Base-by-base conservation (phyloP, 2,797 vertebrate genomes). In the Atherinosoma microstoma region DNA sequence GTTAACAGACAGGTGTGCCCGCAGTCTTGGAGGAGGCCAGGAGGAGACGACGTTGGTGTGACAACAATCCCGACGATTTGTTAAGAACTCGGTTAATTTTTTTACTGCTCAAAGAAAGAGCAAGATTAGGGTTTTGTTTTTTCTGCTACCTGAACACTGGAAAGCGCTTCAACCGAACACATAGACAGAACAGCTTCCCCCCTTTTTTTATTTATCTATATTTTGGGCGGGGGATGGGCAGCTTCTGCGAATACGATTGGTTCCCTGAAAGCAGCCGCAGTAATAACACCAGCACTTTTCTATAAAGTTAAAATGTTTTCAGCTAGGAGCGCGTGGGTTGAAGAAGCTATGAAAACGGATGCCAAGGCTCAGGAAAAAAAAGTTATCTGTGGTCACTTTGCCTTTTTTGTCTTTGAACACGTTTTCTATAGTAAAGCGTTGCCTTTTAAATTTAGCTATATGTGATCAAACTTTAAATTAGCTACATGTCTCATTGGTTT, bases 11-110 rank as follows among this genome's bases (percentile, higher is more conserved):
- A 58, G 64, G 56, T 76, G 74, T 67, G 51, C 64, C 49, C 53
- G 60, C 65, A 58, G 72, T 80, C 67, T 73, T n/a, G 66, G 75
- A 80, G 82, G 79, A 86, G 75, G 63, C 49, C 67, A 47, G 80
- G 77, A 84, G 84, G 80, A 78, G 82, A 82, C 36, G 49, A 61
- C 34, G 11, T 8, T 45, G 53, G 9, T 12, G 3, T 71, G 16
- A 30, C 36, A 12, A 45, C 47, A 58, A 57, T 59, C 58, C 47
- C 49, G 65, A 30, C 4, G 30, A 53, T 69, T 69, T 49, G 2
- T 22, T 38, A 42, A 20, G 58, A 2, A 40, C 53, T 63, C 35
- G 49, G 47, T 30, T 6, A 6, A 18, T 10, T 15, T 34, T 29
- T 65, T 49, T 59, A 65, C 27, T 47, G 47, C 7, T 60, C 1